These are phyloP conservation scores for Spodoptera littoralis DNA, from an alignment of 2,888 invertebrate genomes.

Conservation along the genomic window DNA sequence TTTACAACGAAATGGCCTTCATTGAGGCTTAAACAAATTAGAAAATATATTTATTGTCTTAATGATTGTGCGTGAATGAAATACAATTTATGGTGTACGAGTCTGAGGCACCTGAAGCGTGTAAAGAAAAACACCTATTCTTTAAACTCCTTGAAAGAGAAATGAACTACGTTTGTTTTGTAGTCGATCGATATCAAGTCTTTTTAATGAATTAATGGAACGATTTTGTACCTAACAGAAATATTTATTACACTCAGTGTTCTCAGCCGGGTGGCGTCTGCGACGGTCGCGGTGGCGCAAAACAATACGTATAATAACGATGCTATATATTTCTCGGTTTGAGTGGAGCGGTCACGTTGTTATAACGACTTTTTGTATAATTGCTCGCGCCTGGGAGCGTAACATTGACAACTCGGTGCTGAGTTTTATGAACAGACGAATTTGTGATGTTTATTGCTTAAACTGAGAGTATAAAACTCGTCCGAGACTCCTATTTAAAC, in stretches of 20 bases:
- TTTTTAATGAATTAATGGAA: conserved; percentile 19
- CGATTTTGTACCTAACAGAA: conserved; percentile 18
- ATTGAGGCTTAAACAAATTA: neutral
- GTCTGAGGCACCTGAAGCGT: no score
- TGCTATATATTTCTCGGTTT: conserved; percentile 29
- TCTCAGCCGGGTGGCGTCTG: conserved; percentile 40
- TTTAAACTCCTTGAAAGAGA: no score
- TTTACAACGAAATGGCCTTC: conserved; percentile 27
- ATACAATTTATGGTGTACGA: no score
- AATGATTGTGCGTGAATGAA: no score
- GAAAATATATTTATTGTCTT: no score
- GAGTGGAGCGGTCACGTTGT: conserved; percentile 41
- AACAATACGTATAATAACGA: conserved; percentile 45
- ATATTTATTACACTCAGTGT: conserved; percentile 22
- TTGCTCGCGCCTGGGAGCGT: conserved; percentile 31
- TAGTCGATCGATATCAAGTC: no score
- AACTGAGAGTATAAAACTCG: conserved; percentile 11
- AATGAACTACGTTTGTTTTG: no score
- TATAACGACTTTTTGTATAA: conserved; percentile 44
- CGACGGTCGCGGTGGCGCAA: conserved; percentile 30
- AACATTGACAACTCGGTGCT: conserved; percentile 5
- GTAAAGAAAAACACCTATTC: no score
- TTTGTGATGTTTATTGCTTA: conserved; percentile 5
- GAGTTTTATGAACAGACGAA: conserved; percentile 17
- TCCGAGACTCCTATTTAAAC: neutral